Evolutionary conservation across 2,888 invertebrate genomes (phyloP).

Genomic region (Dryocosmus kuriphilus): DNA sequence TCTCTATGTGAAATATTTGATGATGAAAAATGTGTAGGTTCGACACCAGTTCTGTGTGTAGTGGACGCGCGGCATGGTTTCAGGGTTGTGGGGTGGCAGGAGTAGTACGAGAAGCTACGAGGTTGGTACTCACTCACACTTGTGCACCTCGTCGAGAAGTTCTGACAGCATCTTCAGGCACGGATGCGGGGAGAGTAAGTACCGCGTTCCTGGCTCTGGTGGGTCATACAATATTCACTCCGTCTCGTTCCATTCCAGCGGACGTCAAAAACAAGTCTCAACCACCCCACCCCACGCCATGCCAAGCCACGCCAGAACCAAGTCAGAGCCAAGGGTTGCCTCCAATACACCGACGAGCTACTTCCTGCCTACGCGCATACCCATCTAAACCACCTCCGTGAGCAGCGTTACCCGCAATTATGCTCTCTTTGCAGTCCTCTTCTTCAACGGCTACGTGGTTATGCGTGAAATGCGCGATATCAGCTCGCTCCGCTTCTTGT

Average conservation of each 20-base stretch:
- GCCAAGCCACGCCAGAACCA: conserved; percentile 24
- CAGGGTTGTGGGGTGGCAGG: not conserved
- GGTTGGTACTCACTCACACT: not conserved
- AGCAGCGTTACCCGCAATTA: conserved; percentile 56
- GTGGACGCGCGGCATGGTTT: conserved; percentile 12
- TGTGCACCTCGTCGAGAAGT: conserved; percentile 33
- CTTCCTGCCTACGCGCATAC: conserved; percentile 22
- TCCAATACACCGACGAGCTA: conserved; percentile 46
- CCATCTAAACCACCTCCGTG: conserved; percentile 44
- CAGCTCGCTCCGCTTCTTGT: conserved; percentile 37
- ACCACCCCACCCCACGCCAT: conserved; percentile 36
- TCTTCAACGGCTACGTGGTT: conserved; percentile 39
- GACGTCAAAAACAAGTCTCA: conserved; percentile 61
- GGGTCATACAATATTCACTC: conserved; percentile 68
- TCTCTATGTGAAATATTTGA: conserved; percentile 36
- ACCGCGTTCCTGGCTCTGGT: conserved; percentile 49
- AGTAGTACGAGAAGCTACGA: not conserved
- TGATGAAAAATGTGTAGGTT: conserved; percentile 35
- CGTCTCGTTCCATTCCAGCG: conserved; percentile 62
- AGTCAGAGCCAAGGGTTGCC: conserved; percentile 45
- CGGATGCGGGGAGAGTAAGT: conserved; percentile 46
- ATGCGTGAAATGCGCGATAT: conserved; percentile 38
- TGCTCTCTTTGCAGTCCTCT: conserved; percentile 52
- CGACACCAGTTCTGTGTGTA: not conserved
- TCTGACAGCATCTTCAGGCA: conserved; percentile 45